Evolutionary conservation across 1,140 invertebrate species (phyloP).

Genomic region (Hesperophylax magnus): DNA sequence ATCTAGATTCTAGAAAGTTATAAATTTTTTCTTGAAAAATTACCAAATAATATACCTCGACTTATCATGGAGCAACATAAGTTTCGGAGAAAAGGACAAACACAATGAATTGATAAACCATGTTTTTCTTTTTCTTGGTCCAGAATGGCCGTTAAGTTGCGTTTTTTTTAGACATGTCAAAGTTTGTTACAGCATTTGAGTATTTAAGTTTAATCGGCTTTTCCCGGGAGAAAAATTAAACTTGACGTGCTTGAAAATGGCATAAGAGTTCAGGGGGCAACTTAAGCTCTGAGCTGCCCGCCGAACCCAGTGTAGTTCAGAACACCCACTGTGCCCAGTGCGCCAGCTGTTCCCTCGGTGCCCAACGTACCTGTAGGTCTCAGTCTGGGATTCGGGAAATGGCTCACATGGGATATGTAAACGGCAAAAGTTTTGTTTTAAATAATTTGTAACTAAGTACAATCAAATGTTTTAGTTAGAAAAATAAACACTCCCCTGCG

Average conservation of each 20-base stretch:
- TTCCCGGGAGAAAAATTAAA: constrained; percentile 27
- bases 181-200: constrained; percentile 20
- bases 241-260: constrained; percentile 10
- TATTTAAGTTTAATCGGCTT: constrained; percentile 30
- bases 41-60: no score
- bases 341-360: no score
- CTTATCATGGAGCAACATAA: no score
- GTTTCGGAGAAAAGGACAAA: no score
- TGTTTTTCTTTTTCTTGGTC: not conserved
- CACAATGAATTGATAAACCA: no score
- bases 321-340: no score
- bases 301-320: no score
- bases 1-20: no score
- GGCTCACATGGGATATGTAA: constrained; percentile 6
- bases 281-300: not conserved
- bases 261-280: not conserved
- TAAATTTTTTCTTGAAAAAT: no score
- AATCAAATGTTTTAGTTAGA: constrained; percentile 21
- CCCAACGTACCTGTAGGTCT: not conserved
- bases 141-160: constrained; percentile 6
- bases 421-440: constrained; percentile 12
- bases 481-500: constrained; percentile 13
- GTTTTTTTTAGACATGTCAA: not conserved
- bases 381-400: not conserved
- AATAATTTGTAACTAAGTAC: constrained; percentile 24